Conservation (phyloP, 2,797 vertebrate genomes). For the Phrynocephalus vlangalii region DNA sequence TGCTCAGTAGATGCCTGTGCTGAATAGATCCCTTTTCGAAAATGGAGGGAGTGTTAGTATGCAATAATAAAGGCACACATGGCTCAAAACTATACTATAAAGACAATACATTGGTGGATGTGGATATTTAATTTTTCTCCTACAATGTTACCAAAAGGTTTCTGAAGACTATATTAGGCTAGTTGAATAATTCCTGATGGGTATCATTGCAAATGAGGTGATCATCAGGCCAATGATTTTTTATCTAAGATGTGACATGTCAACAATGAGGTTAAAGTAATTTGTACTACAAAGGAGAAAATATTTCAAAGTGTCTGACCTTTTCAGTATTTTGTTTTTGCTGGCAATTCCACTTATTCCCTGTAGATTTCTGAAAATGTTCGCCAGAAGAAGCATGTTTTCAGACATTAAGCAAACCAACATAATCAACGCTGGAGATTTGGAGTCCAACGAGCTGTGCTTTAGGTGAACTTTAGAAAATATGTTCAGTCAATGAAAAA, state of each 20-base stretch:
- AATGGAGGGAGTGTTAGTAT: too few relatives aligned
- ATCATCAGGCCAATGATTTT: neutral
- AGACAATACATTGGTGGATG: too few relatives aligned
- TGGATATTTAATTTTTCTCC: conserved; percentile 22
- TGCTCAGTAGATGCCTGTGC: too few relatives aligned
- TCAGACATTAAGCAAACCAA: conserved; percentile 6
- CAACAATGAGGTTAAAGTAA: conserved; percentile 51
- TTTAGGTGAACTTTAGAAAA: neutral
- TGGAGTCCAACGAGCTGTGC: neutral
- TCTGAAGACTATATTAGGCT: neutral
- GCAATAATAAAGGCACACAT: too few relatives aligned
- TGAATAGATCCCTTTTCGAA: too few relatives aligned
- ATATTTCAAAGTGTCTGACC: conserved; percentile 59
- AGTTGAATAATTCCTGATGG: conserved; percentile 15
- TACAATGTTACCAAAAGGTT: too few relatives aligned
- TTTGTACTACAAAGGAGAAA: conserved; percentile 56
- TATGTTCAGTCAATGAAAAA: neutral
- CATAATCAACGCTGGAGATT: conserved; percentile 13
- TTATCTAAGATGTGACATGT: neutral
- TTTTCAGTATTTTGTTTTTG: conserved; percentile 62
- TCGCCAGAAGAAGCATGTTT: conserved; percentile 30
- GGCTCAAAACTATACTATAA: too few relatives aligned
- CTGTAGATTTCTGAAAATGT: conserved; percentile 15
- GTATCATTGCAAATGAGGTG: conserved; percentile 25
- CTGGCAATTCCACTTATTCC: conserved; percentile 44